phyloP scores from a whole-genome alignment of 1,140 invertebrate genomes.

The Pollicipes pollicipes region DNA sequence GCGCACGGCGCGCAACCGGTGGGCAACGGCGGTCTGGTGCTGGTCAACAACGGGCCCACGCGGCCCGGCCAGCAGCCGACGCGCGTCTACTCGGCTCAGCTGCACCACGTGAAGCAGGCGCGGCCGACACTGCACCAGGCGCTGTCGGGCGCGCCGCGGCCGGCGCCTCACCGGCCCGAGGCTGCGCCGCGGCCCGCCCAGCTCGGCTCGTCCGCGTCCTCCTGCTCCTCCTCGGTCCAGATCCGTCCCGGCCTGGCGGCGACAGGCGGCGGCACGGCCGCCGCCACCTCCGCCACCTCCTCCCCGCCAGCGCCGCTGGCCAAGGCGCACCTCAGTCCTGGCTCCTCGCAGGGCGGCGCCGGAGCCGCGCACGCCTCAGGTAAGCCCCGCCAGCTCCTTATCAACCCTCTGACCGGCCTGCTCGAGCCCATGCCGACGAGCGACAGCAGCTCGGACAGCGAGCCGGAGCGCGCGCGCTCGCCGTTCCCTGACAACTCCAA shows the following conservation, averaged over 20 bases:
- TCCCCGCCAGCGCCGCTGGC: constrained; percentile 26
- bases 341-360: constrained; percentile 26
- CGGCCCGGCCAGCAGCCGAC: not conserved
- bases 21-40: not conserved
- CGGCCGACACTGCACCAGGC: not conserved
- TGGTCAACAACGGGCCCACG: not conserved
- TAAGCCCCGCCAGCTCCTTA: constrained; percentile 51
- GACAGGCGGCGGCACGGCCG: constrained; percentile 17
- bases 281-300: constrained; percentile 19
- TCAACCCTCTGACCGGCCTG: constrained; percentile 70
- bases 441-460: constrained; percentile 20
- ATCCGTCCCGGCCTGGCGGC: not conserved
- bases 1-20: not conserved
- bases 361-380: constrained; percentile 24
- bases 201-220: not conserved
- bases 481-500: constrained; percentile 27
- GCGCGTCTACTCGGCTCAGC: not conserved
- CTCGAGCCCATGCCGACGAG: constrained; percentile 53
- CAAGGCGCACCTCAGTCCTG: constrained; percentile 17
- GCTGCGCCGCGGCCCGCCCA: no score
- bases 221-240: not conserved
- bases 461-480: constrained; percentile 19
- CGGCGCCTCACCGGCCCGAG: not conserved
- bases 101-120: not conserved
- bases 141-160: not conserved